Evolutionary conservation across 2,888 invertebrate genomes (phyloP).

Genomic region (Mythimna vitellina): DNA sequence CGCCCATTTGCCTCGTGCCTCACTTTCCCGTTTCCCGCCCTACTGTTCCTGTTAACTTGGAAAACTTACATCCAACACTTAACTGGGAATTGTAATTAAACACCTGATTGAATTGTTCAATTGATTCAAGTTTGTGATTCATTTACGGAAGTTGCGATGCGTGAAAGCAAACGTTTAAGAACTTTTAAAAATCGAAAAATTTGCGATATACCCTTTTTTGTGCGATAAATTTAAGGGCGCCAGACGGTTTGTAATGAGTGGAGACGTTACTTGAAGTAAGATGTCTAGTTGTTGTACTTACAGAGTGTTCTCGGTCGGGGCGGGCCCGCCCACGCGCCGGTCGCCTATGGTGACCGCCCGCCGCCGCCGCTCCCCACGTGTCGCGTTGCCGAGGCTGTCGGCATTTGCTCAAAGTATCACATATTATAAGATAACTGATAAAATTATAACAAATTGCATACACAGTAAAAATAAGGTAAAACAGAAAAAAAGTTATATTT

Average conservation of each 20-base stretch:
- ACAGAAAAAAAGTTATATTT: too few relatives aligned
- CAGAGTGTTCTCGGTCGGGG: constrained; percentile 67
- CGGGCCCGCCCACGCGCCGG: constrained; percentile 79
- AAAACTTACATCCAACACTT: constrained; percentile 78
- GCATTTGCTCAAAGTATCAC: constrained; percentile 30
- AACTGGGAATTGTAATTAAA: constrained; percentile 65
- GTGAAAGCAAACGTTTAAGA: constrained; percentile 27
- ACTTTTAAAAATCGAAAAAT: constrained; percentile 1
- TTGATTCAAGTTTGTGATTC: constrained; percentile 43
- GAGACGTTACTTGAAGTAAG: constrained; percentile 44
- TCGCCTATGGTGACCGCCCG: constrained; percentile 83
- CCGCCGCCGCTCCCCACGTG: constrained; percentile 71
- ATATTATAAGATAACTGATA: constrained; percentile 3
- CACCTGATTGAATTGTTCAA: constrained; percentile 64
- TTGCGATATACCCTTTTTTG: neutral
- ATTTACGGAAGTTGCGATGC: constrained; percentile 15
- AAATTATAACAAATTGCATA: neutral
- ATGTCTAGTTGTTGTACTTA: constrained; percentile 64
- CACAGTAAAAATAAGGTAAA: neutral
- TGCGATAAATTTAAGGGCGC: constrained; percentile 10
- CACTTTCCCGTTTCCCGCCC: constrained; percentile 90
- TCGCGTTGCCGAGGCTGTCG: constrained; percentile 53
- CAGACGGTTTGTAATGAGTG: constrained; percentile 38
- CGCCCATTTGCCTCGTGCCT: constrained; percentile 89
- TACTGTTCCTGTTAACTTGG: constrained; percentile 80